Conservation (phyloP, 53 echinoderm and acorn worm species). For the Holothuria leucospilota region DNA sequence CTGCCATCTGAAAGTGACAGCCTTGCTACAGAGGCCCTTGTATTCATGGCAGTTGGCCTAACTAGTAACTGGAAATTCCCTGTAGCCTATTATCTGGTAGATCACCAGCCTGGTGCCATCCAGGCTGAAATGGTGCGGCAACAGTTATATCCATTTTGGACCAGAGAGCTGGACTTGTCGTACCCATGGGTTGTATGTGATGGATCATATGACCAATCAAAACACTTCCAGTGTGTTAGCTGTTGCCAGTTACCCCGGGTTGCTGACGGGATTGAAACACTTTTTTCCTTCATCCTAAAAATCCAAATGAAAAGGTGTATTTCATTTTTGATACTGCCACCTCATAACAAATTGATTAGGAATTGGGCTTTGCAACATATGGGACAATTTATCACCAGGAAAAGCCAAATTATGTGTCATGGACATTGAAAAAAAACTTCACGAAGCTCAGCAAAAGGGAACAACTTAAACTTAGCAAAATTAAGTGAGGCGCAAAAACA, state of each 20-base stretch:
- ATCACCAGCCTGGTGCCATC: conserved; percentile 52
- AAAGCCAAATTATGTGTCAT: conserved; percentile 59
- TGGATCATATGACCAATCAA: conserved; percentile 69
- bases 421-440: conserved; percentile 55
- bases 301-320: conserved; percentile 62
- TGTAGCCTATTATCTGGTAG: conserved; percentile 57
- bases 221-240: conserved; percentile 50
- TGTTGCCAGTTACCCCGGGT: conserved; percentile 49
- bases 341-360: conserved; percentile 57
- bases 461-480: conserved; percentile 24
- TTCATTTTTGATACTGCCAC: conserved; percentile 77
- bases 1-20: conserved; percentile 40
- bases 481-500: background rate
- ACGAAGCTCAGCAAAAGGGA: conserved; percentile 2
- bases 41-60: conserved; percentile 65
- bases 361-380: conserved; percentile 52
- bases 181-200: conserved; percentile 67
- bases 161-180: conserved; percentile 49
- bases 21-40: conserved; percentile 70
- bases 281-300: conserved; percentile 57
- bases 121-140: conserved; percentile 62
- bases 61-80: conserved; percentile 65
- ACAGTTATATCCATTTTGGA: conserved; percentile 51
- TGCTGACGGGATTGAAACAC: background rate
- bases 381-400: conserved; percentile 30